Percentiles rank a stretch among this genome's conserved stretches.
Conservation (phyloP, 2,797 vertebrate species). For the Crenuchus spilurus region DNA sequence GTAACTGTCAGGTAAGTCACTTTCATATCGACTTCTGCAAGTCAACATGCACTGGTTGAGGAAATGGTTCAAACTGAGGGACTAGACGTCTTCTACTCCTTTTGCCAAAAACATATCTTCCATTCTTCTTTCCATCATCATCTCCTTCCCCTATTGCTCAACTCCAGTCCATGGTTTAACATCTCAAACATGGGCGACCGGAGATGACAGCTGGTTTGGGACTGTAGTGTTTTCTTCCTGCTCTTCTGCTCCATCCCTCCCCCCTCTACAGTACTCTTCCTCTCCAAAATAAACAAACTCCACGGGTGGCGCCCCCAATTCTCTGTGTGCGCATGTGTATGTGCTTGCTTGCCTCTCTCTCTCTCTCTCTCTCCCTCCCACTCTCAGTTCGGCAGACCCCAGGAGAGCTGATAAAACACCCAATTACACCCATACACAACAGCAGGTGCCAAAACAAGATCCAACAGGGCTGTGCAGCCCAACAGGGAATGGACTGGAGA, state of each 20-base stretch:
- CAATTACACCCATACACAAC: constrained; percentile 7
- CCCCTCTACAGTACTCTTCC: background rate
- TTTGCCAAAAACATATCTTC: background rate
- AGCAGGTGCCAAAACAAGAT: constrained; percentile 33
- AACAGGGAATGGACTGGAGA: background rate
- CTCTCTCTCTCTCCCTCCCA: background rate
- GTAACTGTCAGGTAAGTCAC: too few species aligned
- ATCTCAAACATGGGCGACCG: background rate
- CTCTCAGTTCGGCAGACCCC: background rate
- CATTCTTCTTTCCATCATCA: background rate
- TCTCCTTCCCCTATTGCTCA: background rate
- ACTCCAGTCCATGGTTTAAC: background rate
- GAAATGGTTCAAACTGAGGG: too few species aligned
- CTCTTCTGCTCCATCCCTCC: background rate
- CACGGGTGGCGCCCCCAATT: background rate
- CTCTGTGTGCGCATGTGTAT: background rate
- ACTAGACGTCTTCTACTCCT: too few species aligned
- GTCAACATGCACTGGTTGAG: too few species aligned
- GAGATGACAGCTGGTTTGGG: constrained; percentile 27
- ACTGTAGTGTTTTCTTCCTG: background rate
- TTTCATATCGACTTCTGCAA: too few species aligned
- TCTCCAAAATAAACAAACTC: constrained; percentile 40
- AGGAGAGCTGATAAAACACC: constrained; percentile 7
- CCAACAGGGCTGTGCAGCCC: background rate
- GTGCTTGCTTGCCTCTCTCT: too few species aligned